Base-by-base conservation (phyloP, 2,888 invertebrate genomes). In the Meandrusa payeni region DNA sequence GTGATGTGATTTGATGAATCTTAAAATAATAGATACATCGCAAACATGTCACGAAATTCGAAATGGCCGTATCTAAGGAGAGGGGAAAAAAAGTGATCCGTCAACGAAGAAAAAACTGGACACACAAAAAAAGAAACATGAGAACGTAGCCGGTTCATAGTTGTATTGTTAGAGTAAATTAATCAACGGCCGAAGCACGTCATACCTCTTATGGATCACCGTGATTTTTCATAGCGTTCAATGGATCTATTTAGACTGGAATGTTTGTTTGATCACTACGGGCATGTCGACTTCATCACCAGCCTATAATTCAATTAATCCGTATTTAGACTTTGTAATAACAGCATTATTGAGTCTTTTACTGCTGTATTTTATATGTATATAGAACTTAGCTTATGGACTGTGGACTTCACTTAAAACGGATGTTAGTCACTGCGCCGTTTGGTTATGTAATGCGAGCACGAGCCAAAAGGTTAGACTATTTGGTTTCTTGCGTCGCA, bases 101-200 rank as follows among this genome's bases (percentile, higher is more conserved):
- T 31, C 29, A 42, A 37, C 9, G 29, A 12, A 19, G 11, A 9
- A 47, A 45, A 47, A 46, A 41, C 42, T 19, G 6, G 33, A 23
- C 26, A 9, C 13, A 7, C 15, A 33, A 24, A 24, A 31, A 39
- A 46, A 51, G 45, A 49, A 40, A 40, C 48, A 32, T 49, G 55
- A 53, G 47, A 47, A 54, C 56, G 46, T 34, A 56, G 56, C 57
- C 56, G 60, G 63, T 64, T 52, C 52, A 72, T 73, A 65, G 56
- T 60, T 49, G 61, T 19, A 40, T 47, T 67, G 61, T 59, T 58
- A 47, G 55, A 59, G 61, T 59, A 56, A 63, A 68, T 69, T 64
- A 59, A 64, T 66, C 55, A 55, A 50, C 48, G 46, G 47, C 47
- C 42, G 48, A 39, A 52, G 56, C 54, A 51, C 43, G 51, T 52